A percentile compares a stretch with the other conserved stretches of the same genome.
phyloP scores from a whole-genome alignment of 2,113 vertebrate genomes.

The Pseudopipra pipra region DNA sequence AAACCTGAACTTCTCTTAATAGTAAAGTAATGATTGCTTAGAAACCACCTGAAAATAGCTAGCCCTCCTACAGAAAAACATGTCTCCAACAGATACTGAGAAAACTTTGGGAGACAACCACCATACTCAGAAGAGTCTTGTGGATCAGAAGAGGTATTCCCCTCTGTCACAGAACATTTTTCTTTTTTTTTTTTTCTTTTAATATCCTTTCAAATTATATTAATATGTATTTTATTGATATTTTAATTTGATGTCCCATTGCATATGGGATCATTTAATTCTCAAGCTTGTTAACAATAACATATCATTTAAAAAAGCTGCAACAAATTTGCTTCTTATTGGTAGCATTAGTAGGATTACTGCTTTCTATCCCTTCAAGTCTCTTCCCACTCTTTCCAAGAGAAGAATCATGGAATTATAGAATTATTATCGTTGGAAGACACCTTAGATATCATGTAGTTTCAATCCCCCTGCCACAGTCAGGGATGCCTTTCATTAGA shows the following conservation, averaged over 20 bases:
- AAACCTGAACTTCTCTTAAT: background rate
- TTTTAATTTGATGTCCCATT: background rate
- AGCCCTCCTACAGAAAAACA: background rate
- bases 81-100: background rate
- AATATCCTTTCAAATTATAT: background rate
- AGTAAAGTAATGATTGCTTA: background rate
- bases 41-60: background rate
- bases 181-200: background rate
- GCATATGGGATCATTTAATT: background rate
- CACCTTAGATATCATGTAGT: background rate
- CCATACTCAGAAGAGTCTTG: background rate
- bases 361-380: background rate
- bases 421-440: background rate
- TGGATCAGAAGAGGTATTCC: background rate
- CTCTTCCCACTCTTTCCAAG: background rate
- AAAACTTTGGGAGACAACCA: background rate
- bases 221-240: background rate
- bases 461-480: background rate
- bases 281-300: background rate
- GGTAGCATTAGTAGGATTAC: background rate
- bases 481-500: background rate
- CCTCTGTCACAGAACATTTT: background rate
- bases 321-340: background rate
- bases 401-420: background rate
- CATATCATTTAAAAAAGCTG: background rate